Evolutionary conservation across 2,888 invertebrate species (phyloP).

Genomic region (Tenthredo distinguenda): DNA sequence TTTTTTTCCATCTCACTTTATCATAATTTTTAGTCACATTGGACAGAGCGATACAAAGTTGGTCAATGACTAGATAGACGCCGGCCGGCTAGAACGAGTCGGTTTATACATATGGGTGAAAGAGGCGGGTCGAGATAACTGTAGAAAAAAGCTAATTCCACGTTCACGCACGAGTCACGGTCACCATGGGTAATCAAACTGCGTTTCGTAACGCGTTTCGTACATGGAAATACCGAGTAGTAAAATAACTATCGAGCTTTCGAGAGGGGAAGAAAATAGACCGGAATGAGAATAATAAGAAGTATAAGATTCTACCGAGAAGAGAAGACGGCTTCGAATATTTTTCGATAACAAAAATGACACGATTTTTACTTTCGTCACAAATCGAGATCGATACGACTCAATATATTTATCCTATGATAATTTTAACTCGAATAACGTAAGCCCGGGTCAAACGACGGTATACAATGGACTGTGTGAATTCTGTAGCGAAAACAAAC

Average conservation of each 20-base stretch:
- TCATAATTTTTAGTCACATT: neutral
- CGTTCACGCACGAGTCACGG: conserved; percentile 11
- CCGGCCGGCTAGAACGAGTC: neutral
- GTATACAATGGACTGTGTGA: neutral
- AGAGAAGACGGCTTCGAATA: too few relatives aligned
- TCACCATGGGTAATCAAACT: neutral
- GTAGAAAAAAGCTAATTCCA: conserved; percentile 3
- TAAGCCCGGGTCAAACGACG: too few relatives aligned
- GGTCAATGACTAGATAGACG: neutral
- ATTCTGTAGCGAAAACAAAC: neutral
- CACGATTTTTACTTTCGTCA: too few relatives aligned
- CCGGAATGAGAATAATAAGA: too few relatives aligned
- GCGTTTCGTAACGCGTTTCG: neutral
- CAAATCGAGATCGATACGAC: too few relatives aligned
- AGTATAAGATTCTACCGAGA: too few relatives aligned
- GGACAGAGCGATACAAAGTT: neutral
- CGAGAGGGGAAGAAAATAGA: neutral
- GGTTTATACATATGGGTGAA: conserved; percentile 15
- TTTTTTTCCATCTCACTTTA: neutral
- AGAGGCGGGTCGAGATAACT: conserved; percentile 45
- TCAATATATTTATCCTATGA: too few relatives aligned
- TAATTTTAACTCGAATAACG: too few relatives aligned
- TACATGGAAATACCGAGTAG: neutral
- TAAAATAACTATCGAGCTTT: neutral
- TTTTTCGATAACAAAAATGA: too few relatives aligned